Conservation (phyloP, 2,888 invertebrate genomes). For the Tenthredo amoena region DNA sequence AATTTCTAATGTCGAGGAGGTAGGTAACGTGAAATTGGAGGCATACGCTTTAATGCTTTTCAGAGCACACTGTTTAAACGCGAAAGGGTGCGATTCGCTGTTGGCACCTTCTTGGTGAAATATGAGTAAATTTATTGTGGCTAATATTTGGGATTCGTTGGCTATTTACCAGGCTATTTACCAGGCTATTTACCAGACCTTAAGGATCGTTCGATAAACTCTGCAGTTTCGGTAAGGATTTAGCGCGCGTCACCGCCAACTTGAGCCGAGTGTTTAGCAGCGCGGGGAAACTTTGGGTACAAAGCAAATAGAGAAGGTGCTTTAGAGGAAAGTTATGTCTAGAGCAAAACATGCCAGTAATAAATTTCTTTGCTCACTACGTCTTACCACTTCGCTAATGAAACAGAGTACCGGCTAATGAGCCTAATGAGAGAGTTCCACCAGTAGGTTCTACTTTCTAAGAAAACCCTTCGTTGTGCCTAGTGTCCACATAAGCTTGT, state of each 20-base stretch:
- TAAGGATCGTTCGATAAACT: constrained; percentile 44
- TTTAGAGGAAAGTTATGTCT: constrained; percentile 58
- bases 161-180: constrained; percentile 33
- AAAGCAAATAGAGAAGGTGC: constrained; percentile 57
- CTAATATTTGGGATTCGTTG: not conserved
- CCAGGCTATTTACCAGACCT: constrained; percentile 33
- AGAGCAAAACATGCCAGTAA: constrained; percentile 56
- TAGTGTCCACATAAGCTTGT: constrained; percentile 9
- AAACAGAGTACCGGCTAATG: constrained; percentile 56
- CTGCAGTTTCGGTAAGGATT: constrained; percentile 27
- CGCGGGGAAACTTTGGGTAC: constrained; percentile 48
- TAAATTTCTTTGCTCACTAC: constrained; percentile 60
- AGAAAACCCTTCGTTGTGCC: not conserved
- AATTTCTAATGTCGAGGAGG: constrained; percentile 28
- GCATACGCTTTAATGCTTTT: constrained; percentile 4
- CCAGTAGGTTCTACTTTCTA: constrained; percentile 33
- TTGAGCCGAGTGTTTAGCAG: constrained; percentile 57
- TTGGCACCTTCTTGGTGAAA: constrained; percentile 14
- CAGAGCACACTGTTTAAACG: not conserved
- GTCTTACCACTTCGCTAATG: constrained; percentile 58
- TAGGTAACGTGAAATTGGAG: not conserved
- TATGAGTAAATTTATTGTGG: constrained; percentile 7
- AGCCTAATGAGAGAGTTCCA: constrained; percentile 52
- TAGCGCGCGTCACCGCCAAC: constrained; percentile 56
- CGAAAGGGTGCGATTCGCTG: not conserved